phyloP scores from a whole-genome alignment of 2,797 vertebrate species.

The Siniperca obscura region DNA sequence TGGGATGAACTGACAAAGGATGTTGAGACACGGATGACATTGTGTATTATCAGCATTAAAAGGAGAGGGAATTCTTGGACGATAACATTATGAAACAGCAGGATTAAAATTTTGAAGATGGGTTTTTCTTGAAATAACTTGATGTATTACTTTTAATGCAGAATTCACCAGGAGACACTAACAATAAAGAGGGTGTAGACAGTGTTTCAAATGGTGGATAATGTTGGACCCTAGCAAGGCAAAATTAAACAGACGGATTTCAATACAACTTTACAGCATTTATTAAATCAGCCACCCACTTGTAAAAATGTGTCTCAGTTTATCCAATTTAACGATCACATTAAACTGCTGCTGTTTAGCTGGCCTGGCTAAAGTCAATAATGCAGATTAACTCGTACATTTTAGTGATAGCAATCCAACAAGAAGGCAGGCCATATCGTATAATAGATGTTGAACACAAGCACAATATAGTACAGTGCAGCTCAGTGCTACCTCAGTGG shows the following conservation, averaged over 20 bases:
- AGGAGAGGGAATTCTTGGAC: neutral
- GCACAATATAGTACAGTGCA: neutral
- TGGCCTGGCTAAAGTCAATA: neutral
- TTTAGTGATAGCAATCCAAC: neutral
- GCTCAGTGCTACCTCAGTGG: neutral
- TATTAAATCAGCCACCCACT: neutral
- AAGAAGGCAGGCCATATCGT: neutral
- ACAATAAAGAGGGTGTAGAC: neutral
- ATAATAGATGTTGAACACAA: neutral
- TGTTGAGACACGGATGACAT: neutral
- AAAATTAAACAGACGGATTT: neutral
- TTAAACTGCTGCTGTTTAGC: constrained; percentile 5
- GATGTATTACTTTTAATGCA: neutral
- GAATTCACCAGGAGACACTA: neutral
- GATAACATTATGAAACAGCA: neutral
- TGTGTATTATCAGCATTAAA: neutral
- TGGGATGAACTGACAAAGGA: neutral
- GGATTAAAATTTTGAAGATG: neutral
- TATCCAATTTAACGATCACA: neutral
- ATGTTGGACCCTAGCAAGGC: neutral
- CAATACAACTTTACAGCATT: neutral
- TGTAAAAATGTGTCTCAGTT: neutral
- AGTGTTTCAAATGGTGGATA: neutral
- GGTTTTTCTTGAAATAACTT: neutral
- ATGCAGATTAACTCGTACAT: constrained; percentile 9